phyloP scores from a whole-genome alignment of 2,888 invertebrate species.

The Lasioglossum lativentre region DNA sequence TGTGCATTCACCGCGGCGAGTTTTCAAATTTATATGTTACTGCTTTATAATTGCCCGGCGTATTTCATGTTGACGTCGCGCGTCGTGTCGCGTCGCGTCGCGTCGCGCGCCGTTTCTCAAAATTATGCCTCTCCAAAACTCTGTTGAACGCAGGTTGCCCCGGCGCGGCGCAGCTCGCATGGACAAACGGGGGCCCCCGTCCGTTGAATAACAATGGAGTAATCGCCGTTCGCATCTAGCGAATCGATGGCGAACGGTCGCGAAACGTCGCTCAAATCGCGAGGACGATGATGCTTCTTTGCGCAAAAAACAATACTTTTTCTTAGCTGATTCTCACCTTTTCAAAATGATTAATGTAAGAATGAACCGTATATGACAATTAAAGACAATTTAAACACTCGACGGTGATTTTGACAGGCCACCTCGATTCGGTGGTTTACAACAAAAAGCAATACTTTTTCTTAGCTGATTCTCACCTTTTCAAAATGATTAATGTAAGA shows the following conservation, averaged over 20 bases:
- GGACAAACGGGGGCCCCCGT: constrained; percentile 16
- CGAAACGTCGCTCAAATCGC: neutral
- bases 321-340: too few species aligned
- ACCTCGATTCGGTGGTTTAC: too few species aligned
- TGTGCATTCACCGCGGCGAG: constrained; percentile 23
- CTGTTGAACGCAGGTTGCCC: constrained; percentile 14
- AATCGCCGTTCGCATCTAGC: constrained; percentile 12
- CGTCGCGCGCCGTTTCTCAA: constrained; percentile 35
- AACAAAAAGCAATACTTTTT: too few species aligned
- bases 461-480: too few species aligned
- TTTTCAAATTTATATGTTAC: constrained; percentile 53
- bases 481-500: too few species aligned
- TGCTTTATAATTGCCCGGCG: constrained; percentile 50
- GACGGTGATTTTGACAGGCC: too few species aligned
- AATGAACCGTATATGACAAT: too few species aligned
- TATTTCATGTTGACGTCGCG: constrained; percentile 41
- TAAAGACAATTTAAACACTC: too few species aligned
- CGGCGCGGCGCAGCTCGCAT: constrained; percentile 33
- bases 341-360: too few species aligned
- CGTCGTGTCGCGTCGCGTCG: constrained; percentile 1
- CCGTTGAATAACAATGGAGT: constrained; percentile 48
- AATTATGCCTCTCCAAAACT: constrained; percentile 49
- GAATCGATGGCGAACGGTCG: constrained; percentile 1
- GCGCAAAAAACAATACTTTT: too few species aligned
- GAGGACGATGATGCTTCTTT: neutral